A percentile compares a stretch with the other conserved stretches of the same genome.
These are phyloP conservation scores for Puffinus mauretanicus DNA, from an alignment of 2,113 vertebrate species.

Conservation along the genomic window DNA sequence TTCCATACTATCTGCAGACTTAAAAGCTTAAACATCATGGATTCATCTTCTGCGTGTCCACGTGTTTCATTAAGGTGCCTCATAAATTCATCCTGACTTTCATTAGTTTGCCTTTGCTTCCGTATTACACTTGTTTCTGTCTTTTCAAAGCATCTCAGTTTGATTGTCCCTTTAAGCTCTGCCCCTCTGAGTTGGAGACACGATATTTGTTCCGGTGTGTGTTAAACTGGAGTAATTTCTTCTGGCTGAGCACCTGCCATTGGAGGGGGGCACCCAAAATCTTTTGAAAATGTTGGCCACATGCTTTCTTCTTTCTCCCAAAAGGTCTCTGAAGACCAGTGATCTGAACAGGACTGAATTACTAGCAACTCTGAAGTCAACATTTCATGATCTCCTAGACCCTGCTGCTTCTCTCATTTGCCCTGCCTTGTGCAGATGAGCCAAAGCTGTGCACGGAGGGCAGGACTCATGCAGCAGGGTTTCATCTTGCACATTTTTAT, in stretches of 20 bases:
- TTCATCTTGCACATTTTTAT: accelerated
- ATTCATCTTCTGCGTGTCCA: not conserved
- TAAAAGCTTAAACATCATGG: not conserved
- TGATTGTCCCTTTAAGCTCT: not conserved
- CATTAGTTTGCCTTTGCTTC: conserved; percentile 25
- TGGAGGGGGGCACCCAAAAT: not conserved
- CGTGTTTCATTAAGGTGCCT: conserved; percentile 22
- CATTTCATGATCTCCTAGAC: not conserved
- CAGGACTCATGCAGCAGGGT: accelerated
- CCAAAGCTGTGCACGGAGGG: accelerated
- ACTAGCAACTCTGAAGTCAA: not conserved
- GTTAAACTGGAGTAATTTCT: not conserved
- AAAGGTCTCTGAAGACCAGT: not conserved
- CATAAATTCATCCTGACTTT: conserved; percentile 51
- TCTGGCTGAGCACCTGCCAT: not conserved
- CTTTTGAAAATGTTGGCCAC: not conserved
- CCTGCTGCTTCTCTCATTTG: not conserved
- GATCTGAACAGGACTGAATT: not conserved
- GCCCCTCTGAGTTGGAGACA: not conserved
- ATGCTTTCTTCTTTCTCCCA: not conserved
- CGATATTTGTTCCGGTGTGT: not conserved
- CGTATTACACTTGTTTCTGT: not conserved
- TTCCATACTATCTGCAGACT: not conserved
- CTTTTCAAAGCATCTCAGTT: not conserved
- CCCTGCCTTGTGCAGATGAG: accelerated